phyloP scores from a whole-genome alignment of 2,113 vertebrate genomes.

The Leucoraja erinaceus region DNA sequence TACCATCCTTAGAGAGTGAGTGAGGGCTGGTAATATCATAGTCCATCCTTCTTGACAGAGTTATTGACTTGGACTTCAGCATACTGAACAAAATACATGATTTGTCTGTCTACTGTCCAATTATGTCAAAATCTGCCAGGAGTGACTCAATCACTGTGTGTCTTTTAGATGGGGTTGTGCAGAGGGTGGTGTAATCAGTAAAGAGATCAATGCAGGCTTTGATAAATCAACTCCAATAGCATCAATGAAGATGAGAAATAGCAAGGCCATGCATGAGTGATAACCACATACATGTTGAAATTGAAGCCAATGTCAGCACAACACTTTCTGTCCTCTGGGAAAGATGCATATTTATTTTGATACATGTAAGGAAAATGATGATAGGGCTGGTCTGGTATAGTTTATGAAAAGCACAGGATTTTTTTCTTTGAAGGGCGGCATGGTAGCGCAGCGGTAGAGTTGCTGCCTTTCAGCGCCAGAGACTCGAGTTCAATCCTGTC shows the following conservation, averaged over 20 bases:
- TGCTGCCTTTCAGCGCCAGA: too few relatives aligned
- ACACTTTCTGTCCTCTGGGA: background rate
- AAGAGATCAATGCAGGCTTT: slow-evolving; percentile 19
- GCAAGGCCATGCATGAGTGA: background rate
- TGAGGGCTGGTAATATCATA: background rate
- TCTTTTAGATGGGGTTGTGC: background rate
- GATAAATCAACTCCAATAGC: background rate
- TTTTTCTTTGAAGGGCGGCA: too few relatives aligned
- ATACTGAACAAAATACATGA: slow-evolving; percentile 11
- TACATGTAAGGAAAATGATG: background rate
- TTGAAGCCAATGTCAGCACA: background rate
- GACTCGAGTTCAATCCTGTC: too few relatives aligned
- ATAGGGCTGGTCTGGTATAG: background rate
- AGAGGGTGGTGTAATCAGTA: background rate
- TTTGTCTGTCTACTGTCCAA: slow-evolving; percentile 13
- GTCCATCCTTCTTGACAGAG: slow-evolving; percentile 17
- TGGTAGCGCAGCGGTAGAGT: too few relatives aligned
- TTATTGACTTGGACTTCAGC: slow-evolving; percentile 22
- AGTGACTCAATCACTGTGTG: background rate
- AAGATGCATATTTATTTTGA: background rate
- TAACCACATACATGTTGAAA: background rate
- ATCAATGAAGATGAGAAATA: background rate
- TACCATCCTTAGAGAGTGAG: background rate
- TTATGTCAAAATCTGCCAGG: slow-evolving; percentile 17
- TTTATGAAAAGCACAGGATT: background rate